Conservation (phyloP, 1,140 invertebrate genomes). For the Aphis gossypii region DNA sequence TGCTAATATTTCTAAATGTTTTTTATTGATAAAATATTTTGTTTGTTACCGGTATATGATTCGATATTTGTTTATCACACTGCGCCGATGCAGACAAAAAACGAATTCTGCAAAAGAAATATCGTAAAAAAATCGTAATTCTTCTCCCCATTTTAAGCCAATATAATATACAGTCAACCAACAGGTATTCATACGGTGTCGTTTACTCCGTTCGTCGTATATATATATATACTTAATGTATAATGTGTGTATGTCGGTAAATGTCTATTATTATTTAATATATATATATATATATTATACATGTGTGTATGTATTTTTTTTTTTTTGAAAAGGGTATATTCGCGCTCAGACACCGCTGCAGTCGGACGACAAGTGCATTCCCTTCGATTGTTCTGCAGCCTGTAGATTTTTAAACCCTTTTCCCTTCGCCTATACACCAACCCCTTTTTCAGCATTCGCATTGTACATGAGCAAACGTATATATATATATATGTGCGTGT, state of each 20-base stretch:
- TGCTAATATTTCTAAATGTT: not conserved
- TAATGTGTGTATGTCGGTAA: not conserved
- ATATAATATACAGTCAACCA: not conserved
- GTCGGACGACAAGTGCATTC: constrained; percentile 50
- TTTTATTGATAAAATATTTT: not conserved
- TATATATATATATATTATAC: not conserved
- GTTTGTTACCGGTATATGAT: not conserved
- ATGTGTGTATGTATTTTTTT: not conserved
- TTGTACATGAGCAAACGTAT: not conserved
- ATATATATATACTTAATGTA: not conserved
- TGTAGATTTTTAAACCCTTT: constrained; percentile 50
- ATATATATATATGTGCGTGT: not conserved
- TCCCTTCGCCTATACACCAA: constrained; percentile 14
- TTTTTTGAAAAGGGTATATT: constrained; percentile 51
- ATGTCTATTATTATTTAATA: not conserved
- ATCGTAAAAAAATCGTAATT: constrained; percentile 13
- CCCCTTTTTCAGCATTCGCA: constrained; percentile 32
- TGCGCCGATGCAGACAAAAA: not conserved
- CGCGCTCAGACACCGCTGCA: not conserved
- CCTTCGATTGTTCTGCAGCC: constrained; percentile 35
- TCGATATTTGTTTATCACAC: not conserved
- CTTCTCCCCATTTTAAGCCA: not conserved
- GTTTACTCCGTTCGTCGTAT: not conserved
- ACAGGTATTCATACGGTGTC: constrained; percentile 19
- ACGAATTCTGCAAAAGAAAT: not conserved